Evolutionary conservation across 2,113 vertebrate genomes (phyloP).

Genomic region (Centropus unirufus): DNA sequence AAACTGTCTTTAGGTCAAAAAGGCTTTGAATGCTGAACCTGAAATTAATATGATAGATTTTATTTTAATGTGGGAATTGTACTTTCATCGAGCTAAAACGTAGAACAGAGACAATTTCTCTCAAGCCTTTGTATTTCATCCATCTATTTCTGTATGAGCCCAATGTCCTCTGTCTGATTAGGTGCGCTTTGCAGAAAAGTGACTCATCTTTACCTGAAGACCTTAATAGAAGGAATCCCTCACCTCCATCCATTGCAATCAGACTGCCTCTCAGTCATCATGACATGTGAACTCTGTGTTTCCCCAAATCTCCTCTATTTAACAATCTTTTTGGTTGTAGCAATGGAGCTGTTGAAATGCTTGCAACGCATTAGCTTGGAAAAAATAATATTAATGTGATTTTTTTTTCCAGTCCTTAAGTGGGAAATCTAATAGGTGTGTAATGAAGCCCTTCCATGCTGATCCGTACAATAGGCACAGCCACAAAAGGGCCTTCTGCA

Average conservation of each 20-base stretch:
- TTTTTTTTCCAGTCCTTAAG: neutral
- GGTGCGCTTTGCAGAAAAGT: neutral
- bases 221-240: neutral
- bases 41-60: conserved; percentile 43
- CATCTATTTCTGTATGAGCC: neutral
- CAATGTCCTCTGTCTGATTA: neutral
- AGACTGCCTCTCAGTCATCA: neutral
- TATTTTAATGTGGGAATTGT: neutral
- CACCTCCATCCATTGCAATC: neutral
- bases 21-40: conserved; percentile 89
- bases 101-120: neutral
- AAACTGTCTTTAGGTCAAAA: conserved; percentile 84
- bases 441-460: neutral
- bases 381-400: neutral
- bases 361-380: neutral
- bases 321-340: neutral
- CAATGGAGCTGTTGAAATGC: neutral
- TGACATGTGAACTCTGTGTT: neutral
- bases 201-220: neutral
- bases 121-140: neutral
- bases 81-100: neutral
- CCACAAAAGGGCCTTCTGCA: neutral
- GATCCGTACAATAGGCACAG: neutral
- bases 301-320: neutral
- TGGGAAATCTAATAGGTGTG: neutral